Evolutionary conservation across 2,113 vertebrate genomes (phyloP), one percentile per base, ranked within the genome.

Genomic region (Hydropotes inermis): DNA sequence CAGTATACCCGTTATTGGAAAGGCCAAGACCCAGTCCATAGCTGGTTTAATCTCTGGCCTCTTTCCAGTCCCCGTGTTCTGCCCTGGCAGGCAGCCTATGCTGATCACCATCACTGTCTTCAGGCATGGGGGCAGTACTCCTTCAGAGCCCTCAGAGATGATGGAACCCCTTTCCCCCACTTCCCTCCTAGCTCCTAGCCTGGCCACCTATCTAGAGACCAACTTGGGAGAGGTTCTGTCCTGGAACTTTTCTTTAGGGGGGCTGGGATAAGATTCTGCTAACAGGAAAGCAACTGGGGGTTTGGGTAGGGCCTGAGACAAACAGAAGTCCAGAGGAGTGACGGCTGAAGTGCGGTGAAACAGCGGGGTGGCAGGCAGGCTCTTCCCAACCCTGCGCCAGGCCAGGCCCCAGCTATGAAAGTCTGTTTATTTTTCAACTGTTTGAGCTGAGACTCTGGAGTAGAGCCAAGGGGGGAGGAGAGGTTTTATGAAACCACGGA

Each of bases 341-440:
- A 30, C 25, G 82, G 55, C 95, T 55, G 83, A 89, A 93, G 93
- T 60, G 92, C 84, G 76, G 50, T 13, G n/a, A 50, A 94, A 9
- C 76, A 28, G 91, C 19, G 52, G 89, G 96, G 84, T 81, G 86
- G 96, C 95, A 58, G 79, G 74, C 88, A 30, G 98, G 76, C 97
- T 78, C 78, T 70, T 79, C 79, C 61, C 74, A 95, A 4, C 74
- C 84, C 86, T 50, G 67, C 1, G 25, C 83, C 91, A 39, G 89
- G 87, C 95, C 97, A 89, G 95, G 94, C 97, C 91, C 64, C 43
- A 28, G 94, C 97, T 89, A 94, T 74, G 82, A 92, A 90, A 86
- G 96, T 97, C 97, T 98, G 98, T 98, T 98, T 98, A 98, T 98
- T 98, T 98, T 98, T 98, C 93, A 97, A 87, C 97, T 55, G 82